A percentile compares a stretch with the other conserved stretches of the same genome.
phyloP scores from a whole-genome alignment of 2,797 vertebrate species.

The Siniperca obscura region DNA sequence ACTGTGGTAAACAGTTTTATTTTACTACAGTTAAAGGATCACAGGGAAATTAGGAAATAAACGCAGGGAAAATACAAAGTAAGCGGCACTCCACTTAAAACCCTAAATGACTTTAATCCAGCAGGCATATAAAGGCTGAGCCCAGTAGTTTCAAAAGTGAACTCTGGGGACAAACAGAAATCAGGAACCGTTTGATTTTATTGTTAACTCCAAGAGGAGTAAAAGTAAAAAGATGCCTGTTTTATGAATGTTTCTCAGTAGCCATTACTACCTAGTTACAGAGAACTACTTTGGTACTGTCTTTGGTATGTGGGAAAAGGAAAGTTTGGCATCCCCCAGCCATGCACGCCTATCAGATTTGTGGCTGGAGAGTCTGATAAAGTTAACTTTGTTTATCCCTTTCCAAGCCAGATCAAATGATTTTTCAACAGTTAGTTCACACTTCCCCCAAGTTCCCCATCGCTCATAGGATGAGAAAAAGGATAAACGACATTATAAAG shows the following conservation, averaged over 20 bases:
- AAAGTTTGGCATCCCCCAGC: not conserved
- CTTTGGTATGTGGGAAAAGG: not conserved
- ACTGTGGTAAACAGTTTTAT: not conserved
- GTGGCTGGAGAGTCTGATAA: conserved; percentile 33
- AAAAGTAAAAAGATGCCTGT: not conserved
- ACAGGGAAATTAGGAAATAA: conserved; percentile 22
- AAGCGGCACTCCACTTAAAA: conserved; percentile 12
- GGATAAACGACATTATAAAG: conserved; percentile 62
- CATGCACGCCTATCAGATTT: conserved; percentile 16
- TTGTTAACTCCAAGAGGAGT: not conserved
- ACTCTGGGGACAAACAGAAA: conserved; percentile 12
- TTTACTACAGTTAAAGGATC: conserved; percentile 15
- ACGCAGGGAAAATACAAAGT: conserved; percentile 11
- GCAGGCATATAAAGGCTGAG: not conserved
- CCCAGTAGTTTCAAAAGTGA: conserved; percentile 9
- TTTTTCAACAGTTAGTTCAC: conserved; percentile 34
- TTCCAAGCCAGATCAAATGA: conserved; percentile 46
- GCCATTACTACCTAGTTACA: not conserved
- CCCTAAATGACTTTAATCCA: conserved; percentile 21
- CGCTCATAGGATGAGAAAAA: conserved; percentile 34
- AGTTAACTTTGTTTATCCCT: conserved; percentile 37
- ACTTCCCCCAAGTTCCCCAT: conserved; percentile 18
- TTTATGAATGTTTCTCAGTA: not conserved
- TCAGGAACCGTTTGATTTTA: not conserved
- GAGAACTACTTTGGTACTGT: not conserved